phyloP scores from a whole-genome alignment of 2,797 vertebrate species.

The Delichon dasypus region DNA sequence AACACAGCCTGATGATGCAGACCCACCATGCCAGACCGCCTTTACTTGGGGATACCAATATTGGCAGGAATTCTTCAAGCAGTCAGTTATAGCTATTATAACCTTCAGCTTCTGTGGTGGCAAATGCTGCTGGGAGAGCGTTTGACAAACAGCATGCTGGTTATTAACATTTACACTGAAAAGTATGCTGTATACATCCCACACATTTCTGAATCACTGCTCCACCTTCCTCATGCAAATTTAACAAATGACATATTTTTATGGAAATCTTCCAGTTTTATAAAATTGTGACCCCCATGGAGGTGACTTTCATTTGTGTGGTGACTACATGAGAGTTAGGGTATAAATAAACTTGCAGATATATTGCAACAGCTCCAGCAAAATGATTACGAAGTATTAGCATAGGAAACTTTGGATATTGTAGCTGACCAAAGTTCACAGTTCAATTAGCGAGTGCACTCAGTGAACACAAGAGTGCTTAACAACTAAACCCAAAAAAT shows the following conservation, averaged over 20 bases:
- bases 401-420: neutral
- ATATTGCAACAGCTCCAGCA: neutral
- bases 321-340: neutral
- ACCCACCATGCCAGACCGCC: neutral
- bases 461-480: neutral
- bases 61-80: neutral
- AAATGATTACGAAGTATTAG: neutral
- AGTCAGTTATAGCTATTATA: neutral
- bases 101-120: neutral
- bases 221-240: neutral
- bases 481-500: neutral
- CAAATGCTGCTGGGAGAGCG: neutral
- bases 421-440: neutral
- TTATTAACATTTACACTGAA: neutral
- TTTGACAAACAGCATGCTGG: neutral
- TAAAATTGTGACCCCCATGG: neutral
- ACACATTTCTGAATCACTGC: neutral
- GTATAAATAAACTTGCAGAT: constrained; percentile 8
- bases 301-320: neutral
- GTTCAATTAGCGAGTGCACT: neutral
- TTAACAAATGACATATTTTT: neutral
- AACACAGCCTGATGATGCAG: neutral
- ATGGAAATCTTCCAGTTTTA: neutral
- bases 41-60: neutral
- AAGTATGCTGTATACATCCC: neutral